Conservation (phyloP, 2,113 vertebrate species). For the Poeciliopsis occidentalis region DNA sequence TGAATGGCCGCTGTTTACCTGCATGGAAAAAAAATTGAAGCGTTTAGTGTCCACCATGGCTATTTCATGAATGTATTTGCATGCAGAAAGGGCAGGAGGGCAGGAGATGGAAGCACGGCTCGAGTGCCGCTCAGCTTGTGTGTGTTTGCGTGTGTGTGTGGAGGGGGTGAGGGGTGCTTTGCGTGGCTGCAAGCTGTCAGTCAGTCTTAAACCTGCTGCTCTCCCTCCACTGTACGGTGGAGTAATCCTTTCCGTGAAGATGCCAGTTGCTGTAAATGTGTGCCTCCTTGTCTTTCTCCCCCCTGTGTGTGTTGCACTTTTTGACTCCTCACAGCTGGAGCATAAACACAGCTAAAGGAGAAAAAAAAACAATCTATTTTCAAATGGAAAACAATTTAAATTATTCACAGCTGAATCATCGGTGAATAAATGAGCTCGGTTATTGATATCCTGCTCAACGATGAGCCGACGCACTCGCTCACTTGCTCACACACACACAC, state of each 20-base stretch:
- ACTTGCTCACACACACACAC: conserved; percentile 35
- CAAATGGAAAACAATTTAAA: conserved; percentile 76
- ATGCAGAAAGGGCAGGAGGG: conserved; percentile 72
- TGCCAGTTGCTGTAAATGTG: conserved; percentile 69
- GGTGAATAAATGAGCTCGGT: conserved; percentile 73
- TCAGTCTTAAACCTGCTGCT: conserved; percentile 78
- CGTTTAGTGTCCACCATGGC: conserved; percentile 72
- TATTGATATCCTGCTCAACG: conserved; percentile 72
- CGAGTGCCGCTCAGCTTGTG: conserved; percentile 69
- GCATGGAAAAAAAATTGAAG: conserved; percentile 38
- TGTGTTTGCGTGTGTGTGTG: too few relatives aligned
- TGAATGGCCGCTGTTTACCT: conserved; percentile 13
- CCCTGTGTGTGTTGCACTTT: conserved; percentile 41
- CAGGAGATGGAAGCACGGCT: conserved; percentile 60
- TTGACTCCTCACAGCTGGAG: conserved; percentile 62
- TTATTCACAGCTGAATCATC: conserved; percentile 77
- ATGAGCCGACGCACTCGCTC: conserved; percentile 42
- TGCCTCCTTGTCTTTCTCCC: conserved; percentile 56
- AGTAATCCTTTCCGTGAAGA: conserved; percentile 75
- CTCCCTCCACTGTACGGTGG: conserved; percentile 62
- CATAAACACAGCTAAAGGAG: conserved; percentile 67
- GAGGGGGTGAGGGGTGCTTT: conserved; percentile 65
- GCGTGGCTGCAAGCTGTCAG: conserved; percentile 79
- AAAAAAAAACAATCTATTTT: conserved; percentile 75
- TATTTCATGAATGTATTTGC: conserved; percentile 81